Conservation (phyloP, 2,113 vertebrate genomes). For the Chrysemys picta region DNA sequence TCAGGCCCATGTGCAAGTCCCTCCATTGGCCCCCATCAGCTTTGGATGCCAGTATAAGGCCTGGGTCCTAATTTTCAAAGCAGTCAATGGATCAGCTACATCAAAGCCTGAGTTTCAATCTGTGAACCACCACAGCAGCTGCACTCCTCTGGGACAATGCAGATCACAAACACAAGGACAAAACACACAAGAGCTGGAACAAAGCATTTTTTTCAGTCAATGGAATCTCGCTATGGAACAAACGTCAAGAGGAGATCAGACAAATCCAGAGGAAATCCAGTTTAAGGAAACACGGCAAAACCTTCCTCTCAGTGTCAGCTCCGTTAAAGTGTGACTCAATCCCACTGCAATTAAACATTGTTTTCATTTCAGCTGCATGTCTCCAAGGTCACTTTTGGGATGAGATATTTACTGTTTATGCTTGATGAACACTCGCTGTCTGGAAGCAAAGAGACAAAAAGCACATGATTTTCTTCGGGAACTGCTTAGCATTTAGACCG, state of each 20-base stretch:
- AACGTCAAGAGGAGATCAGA: background rate
- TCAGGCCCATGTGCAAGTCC: background rate
- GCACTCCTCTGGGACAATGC: background rate
- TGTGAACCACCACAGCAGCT: background rate
- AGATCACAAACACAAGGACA: background rate
- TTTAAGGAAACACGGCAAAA: constrained; percentile 40
- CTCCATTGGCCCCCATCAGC: background rate
- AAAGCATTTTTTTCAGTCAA: accelerated
- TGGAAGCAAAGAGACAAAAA: background rate
- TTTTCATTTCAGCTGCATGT: constrained; percentile 18
- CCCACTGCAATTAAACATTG: background rate
- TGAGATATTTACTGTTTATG: constrained; percentile 44
- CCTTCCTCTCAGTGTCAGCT: constrained; percentile 1
- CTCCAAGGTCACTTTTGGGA: constrained; percentile 46
- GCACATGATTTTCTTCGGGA: background rate
- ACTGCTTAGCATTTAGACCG: accelerated
- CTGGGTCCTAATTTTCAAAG: background rate
- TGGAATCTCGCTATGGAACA: background rate
- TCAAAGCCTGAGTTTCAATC: background rate
- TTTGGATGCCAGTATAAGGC: background rate
- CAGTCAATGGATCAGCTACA: background rate
- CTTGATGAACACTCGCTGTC: background rate
- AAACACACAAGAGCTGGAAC: background rate
- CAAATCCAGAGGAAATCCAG: background rate
- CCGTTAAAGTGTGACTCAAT: constrained; percentile 12